Evolutionary conservation across 2,888 invertebrate species (phyloP).

Genomic region (Mimas tiliae): DNA sequence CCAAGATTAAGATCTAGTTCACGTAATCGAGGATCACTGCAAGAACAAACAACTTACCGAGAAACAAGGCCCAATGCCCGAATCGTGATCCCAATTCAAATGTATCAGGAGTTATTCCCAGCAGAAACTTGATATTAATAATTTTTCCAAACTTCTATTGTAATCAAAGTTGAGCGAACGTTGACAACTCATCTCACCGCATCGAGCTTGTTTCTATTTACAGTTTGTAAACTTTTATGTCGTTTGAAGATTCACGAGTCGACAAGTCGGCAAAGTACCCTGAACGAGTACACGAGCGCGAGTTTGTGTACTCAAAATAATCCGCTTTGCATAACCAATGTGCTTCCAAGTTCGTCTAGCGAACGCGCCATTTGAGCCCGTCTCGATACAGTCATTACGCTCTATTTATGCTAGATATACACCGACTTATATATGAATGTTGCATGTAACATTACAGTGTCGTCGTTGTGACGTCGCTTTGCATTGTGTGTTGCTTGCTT

Average conservation of each 20-base stretch:
- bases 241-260: constrained; percentile 26
- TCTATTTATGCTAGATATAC: constrained; percentile 35
- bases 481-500: not conserved
- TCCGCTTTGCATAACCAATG: constrained; percentile 58
- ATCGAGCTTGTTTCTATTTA: constrained; percentile 27
- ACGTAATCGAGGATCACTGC: too few species aligned
- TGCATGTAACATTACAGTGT: not conserved
- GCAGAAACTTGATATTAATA: not conserved
- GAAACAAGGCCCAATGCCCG: too few species aligned
- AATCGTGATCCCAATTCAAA: not conserved
- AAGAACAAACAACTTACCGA: too few species aligned
- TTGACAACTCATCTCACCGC: constrained; percentile 5
- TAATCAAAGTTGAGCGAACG: constrained; percentile 21
- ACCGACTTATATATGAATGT: constrained; percentile 17
- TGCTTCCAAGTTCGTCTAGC: constrained; percentile 42
- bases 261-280: constrained; percentile 30
- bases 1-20: too few species aligned
- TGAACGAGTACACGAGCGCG: constrained; percentile 38
- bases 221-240: constrained; percentile 27
- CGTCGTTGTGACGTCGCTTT: not conserved
- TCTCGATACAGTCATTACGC: constrained; percentile 34
- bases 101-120: not conserved
- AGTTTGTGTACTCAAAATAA: constrained; percentile 47
- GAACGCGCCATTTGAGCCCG: constrained; percentile 35
- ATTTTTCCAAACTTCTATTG: constrained; percentile 17